phyloP scores from a whole-genome alignment of 2,113 vertebrate species.

The Rhea pennata region DNA sequence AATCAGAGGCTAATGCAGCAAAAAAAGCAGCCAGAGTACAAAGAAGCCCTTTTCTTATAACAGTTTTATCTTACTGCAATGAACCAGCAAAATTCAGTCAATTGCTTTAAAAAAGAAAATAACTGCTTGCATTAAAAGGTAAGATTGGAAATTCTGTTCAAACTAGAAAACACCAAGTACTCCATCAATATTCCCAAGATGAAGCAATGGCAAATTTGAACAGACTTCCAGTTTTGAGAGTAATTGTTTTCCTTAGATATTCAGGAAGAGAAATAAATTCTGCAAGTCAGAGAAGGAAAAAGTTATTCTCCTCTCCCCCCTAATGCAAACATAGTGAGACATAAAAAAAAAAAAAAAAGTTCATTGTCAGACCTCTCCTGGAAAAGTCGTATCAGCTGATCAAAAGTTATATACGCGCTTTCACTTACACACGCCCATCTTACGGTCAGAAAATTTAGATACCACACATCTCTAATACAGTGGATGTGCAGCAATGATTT shows the following conservation, averaged over 20 bases:
- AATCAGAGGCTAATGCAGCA: neutral
- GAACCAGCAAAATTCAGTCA: neutral
- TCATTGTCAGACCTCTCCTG: neutral
- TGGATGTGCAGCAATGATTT: neutral
- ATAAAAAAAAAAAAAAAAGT: neutral
- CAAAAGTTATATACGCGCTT: neutral
- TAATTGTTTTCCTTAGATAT: fast-evolving
- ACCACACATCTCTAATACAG: neutral
- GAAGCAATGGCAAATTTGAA: neutral
- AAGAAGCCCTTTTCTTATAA: fast-evolving
- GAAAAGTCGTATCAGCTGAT: neutral
- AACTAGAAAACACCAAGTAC: neutral
- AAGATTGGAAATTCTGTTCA: neutral
- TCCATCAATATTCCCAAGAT: neutral
- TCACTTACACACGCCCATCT: neutral
- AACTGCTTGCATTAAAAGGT: neutral
- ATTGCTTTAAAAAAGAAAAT: neutral
- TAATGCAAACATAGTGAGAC: neutral
- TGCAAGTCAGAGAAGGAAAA: neutral
- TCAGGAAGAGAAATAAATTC: neutral
- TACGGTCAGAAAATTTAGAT: neutral
- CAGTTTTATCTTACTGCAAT: fast-evolving
- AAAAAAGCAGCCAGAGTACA: neutral
- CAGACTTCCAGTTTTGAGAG: neutral
- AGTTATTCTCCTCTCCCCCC: neutral